Base-by-base conservation (phyloP, 2,113 vertebrate species). In the Fregata magnificens region DNA sequence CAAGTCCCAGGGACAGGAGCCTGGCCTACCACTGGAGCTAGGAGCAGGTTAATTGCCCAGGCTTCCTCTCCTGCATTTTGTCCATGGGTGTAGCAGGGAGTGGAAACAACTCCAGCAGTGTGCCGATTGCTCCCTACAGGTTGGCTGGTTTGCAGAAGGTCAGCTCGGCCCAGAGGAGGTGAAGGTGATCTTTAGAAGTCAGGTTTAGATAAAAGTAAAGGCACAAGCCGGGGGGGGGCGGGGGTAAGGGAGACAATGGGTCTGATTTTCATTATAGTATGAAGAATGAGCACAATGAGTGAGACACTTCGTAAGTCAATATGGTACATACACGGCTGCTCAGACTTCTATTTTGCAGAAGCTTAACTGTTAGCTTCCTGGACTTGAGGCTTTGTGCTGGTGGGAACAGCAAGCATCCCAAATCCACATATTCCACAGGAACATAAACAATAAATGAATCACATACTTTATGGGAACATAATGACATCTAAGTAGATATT, bases 91-190 rank as follows among this genome's bases (percentile, higher is more conserved):
- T 44, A 62, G 8, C 32, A 88, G 47, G 18, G 22, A 40, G 29
- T 25, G 13, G 24, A 63, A 58, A 49, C 14, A 53, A 16, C 56
- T 66, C 36, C 36, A 79, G 34, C 8, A 21, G 9, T 6, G 13
- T 79, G n/a, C 10, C 2, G 5, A 40, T n/a, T 0, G 2, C n/a
- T 50, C 29, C 8, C n/a, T 59, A 22, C 3, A 24, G 29, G 25
- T 2, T 78, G 70, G 7, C 12, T 10, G 4, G 1, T 40, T 72
- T 78, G 29, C 24, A 63, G 21, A 74, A 76, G n/a, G 34, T 25
- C 66, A 76, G 29, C 26, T 77, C 1, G 2, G 21, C 13, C 47
- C 18, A 21, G 28, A 76, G 40, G 13, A 85, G 20, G 16, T 19
- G 31, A 87, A 74, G 16, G 19, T 58, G 45, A 34, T 63, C 6